Evolutionary conservation across 2,113 vertebrate species (phyloP), one percentile per base, ranked within the genome.

Genomic region (Pelobates fuscus): DNA sequence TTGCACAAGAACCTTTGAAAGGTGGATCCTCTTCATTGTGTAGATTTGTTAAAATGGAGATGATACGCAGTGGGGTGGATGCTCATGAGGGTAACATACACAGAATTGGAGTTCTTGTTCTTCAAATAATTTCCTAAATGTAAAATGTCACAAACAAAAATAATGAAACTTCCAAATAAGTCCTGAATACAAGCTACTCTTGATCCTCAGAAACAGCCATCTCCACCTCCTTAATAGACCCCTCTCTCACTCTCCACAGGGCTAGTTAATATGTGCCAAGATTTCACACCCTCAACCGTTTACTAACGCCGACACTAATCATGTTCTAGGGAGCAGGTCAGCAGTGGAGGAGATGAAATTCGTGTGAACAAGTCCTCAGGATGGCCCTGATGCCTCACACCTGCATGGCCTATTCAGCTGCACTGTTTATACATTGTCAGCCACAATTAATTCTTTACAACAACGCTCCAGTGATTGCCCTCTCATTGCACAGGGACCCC

Each of bases 341-440:
- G 82, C 85, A 74, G 82, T 77, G 82, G 82, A 82, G 86, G 80
- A 86, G 82, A 80, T 78, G 67, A 82, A 84, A 88, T 87, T 87
- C 84, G 57, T 91, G 88, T 91, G 90, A 91, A 91, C 90, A 89
- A 84, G 82, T 84, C 84, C 82, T 82, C 54, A 52, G n/a, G 81
- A 86, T 85, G 77, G 82, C 84, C 90, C 84, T 80, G 78, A 85
- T 86, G 24, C 74, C 90, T 92, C 89, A 91, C 92, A 93, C 92
- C 92, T 93, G 92, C 91, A 57, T 77, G 72, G 82, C 84, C 90
- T 88, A 91, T 93, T 92, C 92, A 90, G 89, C 82, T 59, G 80
- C 84, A 81, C 84, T 92, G 90, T 91, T 92, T 92, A 91, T 88
- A 92, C 87, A 88, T 87, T 92, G 92, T 91, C 91, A 90, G 86